A percentile compares a stretch with the other conserved stretches of the same genome.
Evolutionary conservation across 2,797 vertebrate genomes (phyloP).

Genomic region (Lacerta bilineata): DNA sequence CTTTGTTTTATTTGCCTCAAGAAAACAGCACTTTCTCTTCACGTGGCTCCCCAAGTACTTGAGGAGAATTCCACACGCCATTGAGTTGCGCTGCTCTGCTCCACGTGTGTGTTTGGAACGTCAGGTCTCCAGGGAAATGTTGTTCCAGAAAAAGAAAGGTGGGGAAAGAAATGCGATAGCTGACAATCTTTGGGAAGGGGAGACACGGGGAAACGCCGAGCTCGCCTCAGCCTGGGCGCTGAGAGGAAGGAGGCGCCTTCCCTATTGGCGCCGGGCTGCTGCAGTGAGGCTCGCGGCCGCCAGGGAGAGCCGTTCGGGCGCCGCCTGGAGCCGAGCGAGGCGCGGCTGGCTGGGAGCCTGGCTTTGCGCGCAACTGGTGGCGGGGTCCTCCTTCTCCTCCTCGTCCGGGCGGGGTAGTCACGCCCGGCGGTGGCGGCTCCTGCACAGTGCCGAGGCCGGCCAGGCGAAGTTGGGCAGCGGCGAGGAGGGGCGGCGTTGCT

Average conservation of each 20-base stretch:
- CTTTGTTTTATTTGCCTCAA: background rate
- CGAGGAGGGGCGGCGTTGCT: constrained; percentile 14
- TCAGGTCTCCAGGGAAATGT: too few species aligned
- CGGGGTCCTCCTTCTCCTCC: constrained; percentile 38
- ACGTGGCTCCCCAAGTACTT: background rate
- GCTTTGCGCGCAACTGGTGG: constrained; percentile 72
- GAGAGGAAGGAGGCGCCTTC: background rate
- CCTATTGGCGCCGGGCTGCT: constrained; percentile 49
- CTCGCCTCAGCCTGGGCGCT: background rate
- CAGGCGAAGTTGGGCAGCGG: constrained; percentile 23
- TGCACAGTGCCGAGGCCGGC: background rate
- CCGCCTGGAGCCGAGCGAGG: constrained; percentile 29
- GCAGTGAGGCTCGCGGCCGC: constrained; percentile 51
- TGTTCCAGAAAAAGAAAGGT: background rate
- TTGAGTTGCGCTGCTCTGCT: background rate
- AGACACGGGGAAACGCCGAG: background rate
- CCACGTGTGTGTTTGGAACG: background rate
- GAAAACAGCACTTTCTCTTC: background rate
- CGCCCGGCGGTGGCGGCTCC: background rate
- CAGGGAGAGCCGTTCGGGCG: constrained; percentile 58
- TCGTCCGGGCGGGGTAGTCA: background rate
- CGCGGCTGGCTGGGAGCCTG: constrained; percentile 30
- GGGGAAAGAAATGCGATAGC: background rate
- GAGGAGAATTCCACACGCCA: background rate
- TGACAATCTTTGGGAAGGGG: background rate